Percentiles rank a stretch among this genome's conserved stretches.
Evolutionary conservation across 2,113 vertebrate genomes (phyloP).

Genomic region (Athene cunicularia): DNA sequence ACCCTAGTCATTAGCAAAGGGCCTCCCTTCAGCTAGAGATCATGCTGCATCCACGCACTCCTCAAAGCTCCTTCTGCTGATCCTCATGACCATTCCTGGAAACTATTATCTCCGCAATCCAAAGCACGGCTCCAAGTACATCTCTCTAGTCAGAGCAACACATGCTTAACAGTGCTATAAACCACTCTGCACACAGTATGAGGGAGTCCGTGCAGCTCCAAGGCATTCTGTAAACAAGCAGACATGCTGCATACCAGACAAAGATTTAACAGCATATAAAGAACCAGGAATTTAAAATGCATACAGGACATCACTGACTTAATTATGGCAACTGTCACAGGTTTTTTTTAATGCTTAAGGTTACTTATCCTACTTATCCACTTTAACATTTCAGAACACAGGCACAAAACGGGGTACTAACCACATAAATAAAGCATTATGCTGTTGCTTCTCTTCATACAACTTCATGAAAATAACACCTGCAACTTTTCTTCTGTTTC

Average conservation of each 20-base stretch:
- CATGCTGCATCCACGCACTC: background rate
- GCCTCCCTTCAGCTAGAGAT: background rate
- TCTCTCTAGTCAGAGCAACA: background rate
- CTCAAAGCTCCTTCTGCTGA: background rate
- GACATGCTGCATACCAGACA: background rate
- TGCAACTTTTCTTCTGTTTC: background rate
- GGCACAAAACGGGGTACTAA: background rate
- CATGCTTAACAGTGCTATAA: background rate
- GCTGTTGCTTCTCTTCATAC: background rate
- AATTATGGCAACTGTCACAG: background rate
- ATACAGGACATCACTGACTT: background rate
- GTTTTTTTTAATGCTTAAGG: background rate
- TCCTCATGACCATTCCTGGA: constrained; percentile 48
- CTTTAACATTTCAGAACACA: background rate
- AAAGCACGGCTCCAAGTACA: background rate
- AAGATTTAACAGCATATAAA: background rate
- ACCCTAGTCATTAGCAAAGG: background rate
- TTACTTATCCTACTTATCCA: background rate
- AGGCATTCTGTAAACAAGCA: constrained; percentile 22
- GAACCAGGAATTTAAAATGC: background rate
- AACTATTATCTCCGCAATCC: background rate
- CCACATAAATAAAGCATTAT: background rate
- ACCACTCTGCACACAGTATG: background rate
- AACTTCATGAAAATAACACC: background rate
- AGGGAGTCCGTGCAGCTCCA: background rate